These are phyloP conservation scores for Xanthostigma xanthostigma DNA, from an alignment of 2,888 invertebrate species.

Conservation along the genomic window DNA sequence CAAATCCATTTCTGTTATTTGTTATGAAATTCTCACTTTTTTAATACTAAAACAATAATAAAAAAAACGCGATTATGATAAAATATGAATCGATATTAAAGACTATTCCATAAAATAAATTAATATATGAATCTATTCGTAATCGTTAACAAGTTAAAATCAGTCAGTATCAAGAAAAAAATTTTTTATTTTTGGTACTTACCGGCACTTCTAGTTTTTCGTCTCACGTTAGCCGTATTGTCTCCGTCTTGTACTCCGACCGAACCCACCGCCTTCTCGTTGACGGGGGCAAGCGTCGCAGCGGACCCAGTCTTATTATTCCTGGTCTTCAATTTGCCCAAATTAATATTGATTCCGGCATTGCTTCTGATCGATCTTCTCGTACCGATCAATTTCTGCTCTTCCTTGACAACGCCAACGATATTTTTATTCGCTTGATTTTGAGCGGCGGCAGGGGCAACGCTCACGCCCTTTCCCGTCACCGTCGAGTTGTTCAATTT, in stretches of 20 bases:
- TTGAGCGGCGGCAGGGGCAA: constrained; percentile 11
- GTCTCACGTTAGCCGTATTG: constrained; percentile 12
- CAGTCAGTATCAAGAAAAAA: too few relatives aligned
- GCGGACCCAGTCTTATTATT: constrained; percentile 19
- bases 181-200: too few relatives aligned
- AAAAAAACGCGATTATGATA: too few relatives aligned
- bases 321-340: constrained; percentile 26
- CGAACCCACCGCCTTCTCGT: not conserved
- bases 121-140: too few relatives aligned
- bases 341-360: constrained; percentile 10
- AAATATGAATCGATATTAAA: too few relatives aligned
- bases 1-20: too few relatives aligned
- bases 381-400: constrained; percentile 18
- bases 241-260: not conserved
- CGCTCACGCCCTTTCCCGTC: constrained; percentile 9
- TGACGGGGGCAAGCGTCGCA: constrained; percentile 4
- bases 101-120: too few relatives aligned
- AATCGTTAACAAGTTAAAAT: too few relatives aligned
- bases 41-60: too few relatives aligned
- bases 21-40: too few relatives aligned
- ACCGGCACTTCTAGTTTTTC: constrained; percentile 62
- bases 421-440: constrained; percentile 10
- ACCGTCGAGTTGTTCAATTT: constrained; percentile 15
- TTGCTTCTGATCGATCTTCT: constrained; percentile 23
- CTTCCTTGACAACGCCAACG: constrained; percentile 9